Conservation (phyloP, 2,113 vertebrate species). For the Spheniscus mendiculus region DNA sequence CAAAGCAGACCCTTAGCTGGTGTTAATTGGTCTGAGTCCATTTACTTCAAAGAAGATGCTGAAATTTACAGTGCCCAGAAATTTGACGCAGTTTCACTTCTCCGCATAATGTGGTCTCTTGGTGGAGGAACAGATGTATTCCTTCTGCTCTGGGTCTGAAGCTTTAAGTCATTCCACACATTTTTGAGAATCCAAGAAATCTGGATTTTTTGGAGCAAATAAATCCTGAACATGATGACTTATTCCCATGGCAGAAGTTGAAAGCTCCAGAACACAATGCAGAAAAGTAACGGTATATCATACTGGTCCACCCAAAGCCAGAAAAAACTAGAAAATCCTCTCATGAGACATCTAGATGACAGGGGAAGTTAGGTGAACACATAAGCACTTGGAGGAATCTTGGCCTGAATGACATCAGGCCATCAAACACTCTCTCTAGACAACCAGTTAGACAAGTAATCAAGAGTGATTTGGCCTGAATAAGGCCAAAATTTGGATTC, state of each 20-base stretch:
- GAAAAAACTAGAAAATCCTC: background rate
- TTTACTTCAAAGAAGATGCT: constrained; percentile 34
- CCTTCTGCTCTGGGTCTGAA: background rate
- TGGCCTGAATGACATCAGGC: background rate
- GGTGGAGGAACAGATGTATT: background rate
- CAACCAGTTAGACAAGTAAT: background rate
- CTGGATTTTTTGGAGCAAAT: background rate
- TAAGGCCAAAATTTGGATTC: background rate
- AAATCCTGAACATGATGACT: background rate
- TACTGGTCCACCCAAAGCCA: background rate
- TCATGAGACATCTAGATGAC: background rate
- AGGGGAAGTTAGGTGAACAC: background rate
- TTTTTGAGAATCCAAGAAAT: background rate
- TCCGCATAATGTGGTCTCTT: background rate
- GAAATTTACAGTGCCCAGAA: background rate
- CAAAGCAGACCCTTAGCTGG: constrained; percentile 21
- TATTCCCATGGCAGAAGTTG: background rate
- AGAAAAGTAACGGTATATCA: background rate
- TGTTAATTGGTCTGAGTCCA: constrained; percentile 25
- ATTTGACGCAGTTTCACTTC: constrained; percentile 38
- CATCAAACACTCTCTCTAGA: background rate
- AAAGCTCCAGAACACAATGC: background rate
- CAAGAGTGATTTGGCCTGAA: background rate
- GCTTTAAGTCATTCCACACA: background rate
- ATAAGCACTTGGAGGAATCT: background rate